phyloP scores from a whole-genome alignment of 1,140 invertebrate genomes.

The Archivesica marissinica region DNA sequence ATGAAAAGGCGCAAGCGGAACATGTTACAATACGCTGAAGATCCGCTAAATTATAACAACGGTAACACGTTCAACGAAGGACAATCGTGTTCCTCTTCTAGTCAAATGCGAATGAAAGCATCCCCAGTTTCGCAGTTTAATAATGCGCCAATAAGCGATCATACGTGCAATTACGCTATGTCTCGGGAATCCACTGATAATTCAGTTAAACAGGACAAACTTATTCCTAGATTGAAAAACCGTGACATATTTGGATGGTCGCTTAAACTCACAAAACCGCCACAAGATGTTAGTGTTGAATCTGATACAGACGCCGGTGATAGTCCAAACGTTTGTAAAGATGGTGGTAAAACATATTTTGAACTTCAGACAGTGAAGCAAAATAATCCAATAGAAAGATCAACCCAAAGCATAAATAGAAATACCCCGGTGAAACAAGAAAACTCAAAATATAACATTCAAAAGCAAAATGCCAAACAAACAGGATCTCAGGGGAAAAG shows the following conservation, averaged over 20 bases:
- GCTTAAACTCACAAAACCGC: slow-evolving; percentile 29
- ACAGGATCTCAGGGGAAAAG: not conserved
- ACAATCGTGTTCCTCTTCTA: slow-evolving; percentile 14
- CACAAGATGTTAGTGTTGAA: not conserved
- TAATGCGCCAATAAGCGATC: not conserved
- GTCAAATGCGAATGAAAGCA: not conserved
- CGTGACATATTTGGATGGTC: slow-evolving; percentile 58
- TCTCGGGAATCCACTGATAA: not conserved
- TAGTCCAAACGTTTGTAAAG: slow-evolving; percentile 36
- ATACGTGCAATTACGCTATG: not conserved
- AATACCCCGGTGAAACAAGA: not conserved
- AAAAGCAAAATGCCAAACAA: not conserved
- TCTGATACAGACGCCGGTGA: not conserved
- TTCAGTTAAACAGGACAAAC: slow-evolving; percentile 17
- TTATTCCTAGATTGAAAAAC: slow-evolving; percentile 53
- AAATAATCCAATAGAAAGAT: not conserved
- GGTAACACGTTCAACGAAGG: not conserved
- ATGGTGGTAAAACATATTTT: slow-evolving; percentile 59
- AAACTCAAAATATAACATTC: not conserved
- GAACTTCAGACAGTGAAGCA: slow-evolving; percentile 59
- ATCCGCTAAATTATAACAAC: not conserved
- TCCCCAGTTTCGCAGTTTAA: not conserved
- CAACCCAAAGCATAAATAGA: not conserved
- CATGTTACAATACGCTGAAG: slow-evolving; percentile 46
- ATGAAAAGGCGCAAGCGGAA: slow-evolving; percentile 49